Evolutionary conservation across 30 jellyfish, hydroid and myxozoan genomes (phyloP).

Genomic region (Aurelia coerulea): DNA sequence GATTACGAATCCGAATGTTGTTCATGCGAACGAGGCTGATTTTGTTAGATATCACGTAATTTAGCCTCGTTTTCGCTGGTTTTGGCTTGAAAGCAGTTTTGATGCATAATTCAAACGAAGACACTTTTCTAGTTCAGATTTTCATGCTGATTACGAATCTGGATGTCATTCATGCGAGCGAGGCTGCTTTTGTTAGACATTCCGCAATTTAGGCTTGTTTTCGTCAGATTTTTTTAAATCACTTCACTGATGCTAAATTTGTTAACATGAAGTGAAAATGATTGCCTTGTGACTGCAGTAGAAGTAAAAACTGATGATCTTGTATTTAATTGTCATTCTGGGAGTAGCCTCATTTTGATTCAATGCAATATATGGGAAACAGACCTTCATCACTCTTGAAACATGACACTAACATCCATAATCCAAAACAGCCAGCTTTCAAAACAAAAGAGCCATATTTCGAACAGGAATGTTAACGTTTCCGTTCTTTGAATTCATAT

Average conservation of each 20-base stretch:
- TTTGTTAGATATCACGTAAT: neutral
- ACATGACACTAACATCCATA: neutral
- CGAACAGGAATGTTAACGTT: neutral
- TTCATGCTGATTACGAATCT: neutral
- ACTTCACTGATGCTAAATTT: neutral
- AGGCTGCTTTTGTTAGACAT: slow-evolving; percentile 1
- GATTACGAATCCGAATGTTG: neutral
- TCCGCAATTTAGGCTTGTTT: slow-evolving; percentile 7
- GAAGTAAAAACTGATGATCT: neutral
- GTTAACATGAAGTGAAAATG: slow-evolving; percentile 12
- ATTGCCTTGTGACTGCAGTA: slow-evolving; percentile 1
- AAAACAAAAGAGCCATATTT: neutral
- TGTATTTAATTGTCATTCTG: neutral
- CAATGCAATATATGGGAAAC: too few relatives aligned
- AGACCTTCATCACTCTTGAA: neutral
- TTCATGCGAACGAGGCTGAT: neutral
- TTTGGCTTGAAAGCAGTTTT: too few relatives aligned
- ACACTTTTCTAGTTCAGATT: neutral
- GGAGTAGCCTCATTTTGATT: slow-evolving; percentile 22
- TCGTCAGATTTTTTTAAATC: neutral
- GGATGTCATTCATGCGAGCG: slow-evolving; percentile 2
- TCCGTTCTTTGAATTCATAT: neutral
- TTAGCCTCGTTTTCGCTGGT: neutral
- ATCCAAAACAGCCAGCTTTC: neutral
- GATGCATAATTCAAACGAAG: too few relatives aligned